Conservation (phyloP, 37 sponge, comb jelly and placozoan species). For the Geodia barretti region DNA sequence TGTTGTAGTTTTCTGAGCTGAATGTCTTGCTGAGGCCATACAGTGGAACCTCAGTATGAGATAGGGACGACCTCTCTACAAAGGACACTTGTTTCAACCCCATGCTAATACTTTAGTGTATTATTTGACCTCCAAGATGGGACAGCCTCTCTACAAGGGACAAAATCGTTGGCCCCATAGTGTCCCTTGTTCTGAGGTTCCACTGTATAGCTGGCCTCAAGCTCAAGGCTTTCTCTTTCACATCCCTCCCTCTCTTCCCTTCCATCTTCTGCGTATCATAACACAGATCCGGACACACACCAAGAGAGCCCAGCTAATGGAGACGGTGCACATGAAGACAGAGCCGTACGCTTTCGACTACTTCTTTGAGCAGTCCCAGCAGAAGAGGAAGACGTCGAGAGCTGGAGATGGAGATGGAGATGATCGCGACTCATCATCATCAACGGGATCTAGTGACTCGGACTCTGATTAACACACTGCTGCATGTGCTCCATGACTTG, state of each 20-base stretch:
- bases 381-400: neutral
- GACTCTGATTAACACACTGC: too few species aligned
- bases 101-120: neutral
- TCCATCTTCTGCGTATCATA: neutral
- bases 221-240: neutral
- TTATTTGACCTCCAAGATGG: neutral
- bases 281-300: slow-evolving; percentile 37
- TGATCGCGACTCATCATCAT: slow-evolving; percentile 1
- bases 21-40: neutral
- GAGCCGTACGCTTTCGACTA: slow-evolving; percentile 73
- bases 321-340: slow-evolving; percentile 27
- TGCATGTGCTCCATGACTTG: too few species aligned
- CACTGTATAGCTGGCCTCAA: neutral
- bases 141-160: neutral
- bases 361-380: slow-evolving; percentile 63
- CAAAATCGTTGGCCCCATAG: too few species aligned
- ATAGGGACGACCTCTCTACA: neutral
- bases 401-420: neutral
- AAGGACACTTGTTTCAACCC: neutral
- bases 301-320: slow-evolving; percentile 23
- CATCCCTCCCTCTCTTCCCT: neutral
- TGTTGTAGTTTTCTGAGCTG: too few species aligned
- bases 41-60: neutral
- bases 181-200: too few species aligned
- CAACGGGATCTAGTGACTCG: too few species aligned